Evolutionary conservation across 2,113 vertebrate species (phyloP), one percentile per base, ranked within the genome.

Genomic region (Geococcyx californianus): DNA sequence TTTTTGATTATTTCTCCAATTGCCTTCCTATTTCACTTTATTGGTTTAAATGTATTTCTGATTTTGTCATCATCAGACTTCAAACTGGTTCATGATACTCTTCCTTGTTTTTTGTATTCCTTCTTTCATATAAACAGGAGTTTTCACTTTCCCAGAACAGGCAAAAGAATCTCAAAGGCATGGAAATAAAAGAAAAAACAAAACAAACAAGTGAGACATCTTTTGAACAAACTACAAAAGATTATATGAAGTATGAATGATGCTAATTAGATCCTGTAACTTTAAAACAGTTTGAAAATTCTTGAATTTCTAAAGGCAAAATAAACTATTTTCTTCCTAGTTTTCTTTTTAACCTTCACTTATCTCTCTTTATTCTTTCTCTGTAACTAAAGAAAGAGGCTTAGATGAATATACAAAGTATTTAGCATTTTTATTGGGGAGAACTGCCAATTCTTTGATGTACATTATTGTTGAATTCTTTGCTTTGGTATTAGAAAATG

Each of bases 151-250:
- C 44, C 28, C 10, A 33, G 70, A 85, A 68, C 33, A 93, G 70
- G 10, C 34, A 70, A 25, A 94, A 58, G 40, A 78, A 96, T 97
- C 79, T 95, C 70, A 96, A 95, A 96, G 60, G 28, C 58, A 67
- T 51, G 56, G 62, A 95, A 96, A 96, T 92, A 24, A 47, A 47
- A 49, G 12, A 49, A 49, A 42, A 42, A 42, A 42, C 10, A 19
- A 68, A 93, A 69, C 42, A 63, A 49, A 52, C 47, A 91, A 92
- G 38, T 34, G 55, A 89, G 31, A 16, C 24, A 47, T 34, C 54
- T 93, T 96, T 94, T 91, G 89, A 97, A 95, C 91, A 93, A 84
- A 70, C 63, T 95, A 97, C 91, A 95, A 96, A 97, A 90, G 83
- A 78, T 85, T 91, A 58, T 94, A 67, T 81, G 77, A 95, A 75